Percentiles rank a stretch among this genome's conserved stretches.
Conservation (phyloP, 2,888 invertebrate genomes). For the Choreutis nemorana region DNA sequence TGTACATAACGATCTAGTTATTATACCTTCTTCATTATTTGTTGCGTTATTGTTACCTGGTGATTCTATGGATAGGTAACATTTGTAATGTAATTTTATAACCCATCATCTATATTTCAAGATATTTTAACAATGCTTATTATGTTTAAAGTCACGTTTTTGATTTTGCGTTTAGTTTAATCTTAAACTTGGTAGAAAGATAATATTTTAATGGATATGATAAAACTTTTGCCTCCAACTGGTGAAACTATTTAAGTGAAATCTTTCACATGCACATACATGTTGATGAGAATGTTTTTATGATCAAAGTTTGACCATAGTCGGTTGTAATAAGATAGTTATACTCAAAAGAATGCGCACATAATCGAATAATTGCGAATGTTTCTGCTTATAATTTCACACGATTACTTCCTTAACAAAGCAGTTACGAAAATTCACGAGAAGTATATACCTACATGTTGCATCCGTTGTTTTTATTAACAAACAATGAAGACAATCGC, state of each 20-base stretch:
- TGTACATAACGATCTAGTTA: conserved; percentile 32
- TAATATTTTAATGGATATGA: too few species aligned
- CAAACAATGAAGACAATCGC: conserved; percentile 41
- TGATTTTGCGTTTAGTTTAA: too few species aligned
- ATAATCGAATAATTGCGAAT: conserved; percentile 23
- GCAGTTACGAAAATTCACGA: conserved; percentile 51
- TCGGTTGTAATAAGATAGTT: conserved; percentile 20
- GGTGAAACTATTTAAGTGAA: too few species aligned
- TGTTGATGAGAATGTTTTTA: too few species aligned
- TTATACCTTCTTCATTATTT: conserved; percentile 23
- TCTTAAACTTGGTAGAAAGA: too few species aligned
- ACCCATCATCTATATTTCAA: too few species aligned
- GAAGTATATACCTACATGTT: too few species aligned
- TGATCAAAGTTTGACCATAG: conserved; percentile 8
- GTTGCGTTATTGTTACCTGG: conserved; percentile 16
- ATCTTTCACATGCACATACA: too few species aligned
- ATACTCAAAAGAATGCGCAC: conserved; percentile 22
- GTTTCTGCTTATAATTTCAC: conserved; percentile 31
- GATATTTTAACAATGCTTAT: too few species aligned
- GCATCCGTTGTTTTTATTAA: conserved; percentile 45
- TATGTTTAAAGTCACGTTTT: too few species aligned
- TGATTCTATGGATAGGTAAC: conserved; percentile 13
- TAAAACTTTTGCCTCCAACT: too few species aligned
- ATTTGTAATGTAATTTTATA: too few species aligned
- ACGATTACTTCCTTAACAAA: conserved; percentile 57